Base-by-base conservation (phyloP, 2,113 vertebrate genomes). In the Holacanthus passer region DNA sequence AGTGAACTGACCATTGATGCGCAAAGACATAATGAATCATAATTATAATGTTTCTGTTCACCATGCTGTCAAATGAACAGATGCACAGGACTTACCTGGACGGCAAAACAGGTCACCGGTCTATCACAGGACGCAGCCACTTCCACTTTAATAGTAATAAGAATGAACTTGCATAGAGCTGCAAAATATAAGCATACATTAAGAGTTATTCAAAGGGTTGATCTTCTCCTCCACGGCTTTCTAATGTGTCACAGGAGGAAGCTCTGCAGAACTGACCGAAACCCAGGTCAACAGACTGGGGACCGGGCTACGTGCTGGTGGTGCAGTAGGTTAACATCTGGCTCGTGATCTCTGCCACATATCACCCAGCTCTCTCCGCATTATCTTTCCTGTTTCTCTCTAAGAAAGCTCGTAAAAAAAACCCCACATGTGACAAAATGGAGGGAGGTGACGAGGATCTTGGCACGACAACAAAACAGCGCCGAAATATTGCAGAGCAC, bases 281-380 rank as follows among this genome's bases (percentile, higher is more conserved):
- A 32, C 50, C 72, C 10, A 53, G 45, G 73, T 62, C 60, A 37
- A 24, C 59, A 35, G 48, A 62, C 59, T 29, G 27, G 22, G 72
- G 59, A 16, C 19, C 48, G 29, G 81, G 55, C 65, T 70, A 50
- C 13, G 45, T 35, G 70, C 67, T 68, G 78, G 45, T 41, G 56
- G 32, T 27, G 32, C 31, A 50, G 29, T 45, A 37, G 82, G 81
- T 85, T 80, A 88, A 88, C 89, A 88, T 92, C 76, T 89, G 91
- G 75, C 84, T 87, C 59, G 6, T 79, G 83, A 90, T 85, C 89
- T 88, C 64, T 81, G 87, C 69, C 76, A 59, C 69, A 13, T 4
- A 66, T 81, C 66, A 17, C 11, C 72, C 50, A 29, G 27, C 37
- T 65, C 53, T 45, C 47, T 22, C 78, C 22, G 5, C n/a, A 59